Evolutionary conservation across 2,797 vertebrate genomes (phyloP).

Genomic region (Eulemur mongoz): DNA sequence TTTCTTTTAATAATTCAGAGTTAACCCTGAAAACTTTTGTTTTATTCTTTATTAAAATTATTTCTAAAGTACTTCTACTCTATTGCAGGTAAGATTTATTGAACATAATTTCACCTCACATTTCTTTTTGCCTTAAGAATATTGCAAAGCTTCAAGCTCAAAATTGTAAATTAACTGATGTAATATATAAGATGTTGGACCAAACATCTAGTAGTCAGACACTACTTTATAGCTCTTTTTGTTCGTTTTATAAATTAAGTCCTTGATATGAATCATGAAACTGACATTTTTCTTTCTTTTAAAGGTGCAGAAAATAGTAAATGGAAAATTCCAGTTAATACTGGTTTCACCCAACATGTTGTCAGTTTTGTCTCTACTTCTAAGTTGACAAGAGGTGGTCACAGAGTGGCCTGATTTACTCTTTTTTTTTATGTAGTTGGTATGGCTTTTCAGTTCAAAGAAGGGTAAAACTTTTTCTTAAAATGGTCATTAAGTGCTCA

Average conservation of each 20-base stretch:
- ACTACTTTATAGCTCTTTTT: background rate
- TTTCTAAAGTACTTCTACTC: slow-evolving; percentile 37
- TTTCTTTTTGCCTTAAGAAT: slow-evolving; percentile 26
- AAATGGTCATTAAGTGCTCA: background rate
- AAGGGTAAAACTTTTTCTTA: slow-evolving; percentile 36
- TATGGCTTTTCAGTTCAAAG: background rate
- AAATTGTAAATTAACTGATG: background rate
- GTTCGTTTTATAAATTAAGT: slow-evolving; percentile 40
- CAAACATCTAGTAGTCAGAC: background rate
- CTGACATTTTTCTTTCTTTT: slow-evolving; percentile 44
- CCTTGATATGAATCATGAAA: slow-evolving; percentile 14
- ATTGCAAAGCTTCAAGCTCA: background rate
- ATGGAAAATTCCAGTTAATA: slow-evolving; percentile 50
- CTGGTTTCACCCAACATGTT: background rate
- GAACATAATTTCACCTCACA: slow-evolving; percentile 18
- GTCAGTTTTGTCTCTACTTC: slow-evolving; percentile 41
- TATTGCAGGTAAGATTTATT: background rate
- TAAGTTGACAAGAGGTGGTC: background rate
- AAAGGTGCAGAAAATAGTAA: slow-evolving; percentile 46
- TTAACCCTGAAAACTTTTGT: slow-evolving; percentile 5
- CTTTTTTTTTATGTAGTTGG: background rate
- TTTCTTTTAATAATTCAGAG: slow-evolving; percentile 39
- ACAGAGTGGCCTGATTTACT: background rate
- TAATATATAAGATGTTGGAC: background rate
- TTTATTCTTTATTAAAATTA: slow-evolving; percentile 35